Percentiles rank a stretch among this genome's conserved stretches.
These are phyloP conservation scores for Melanotaenia maccullochi DNA, from an alignment of 2,797 vertebrate genomes.

Conservation along the genomic window DNA sequence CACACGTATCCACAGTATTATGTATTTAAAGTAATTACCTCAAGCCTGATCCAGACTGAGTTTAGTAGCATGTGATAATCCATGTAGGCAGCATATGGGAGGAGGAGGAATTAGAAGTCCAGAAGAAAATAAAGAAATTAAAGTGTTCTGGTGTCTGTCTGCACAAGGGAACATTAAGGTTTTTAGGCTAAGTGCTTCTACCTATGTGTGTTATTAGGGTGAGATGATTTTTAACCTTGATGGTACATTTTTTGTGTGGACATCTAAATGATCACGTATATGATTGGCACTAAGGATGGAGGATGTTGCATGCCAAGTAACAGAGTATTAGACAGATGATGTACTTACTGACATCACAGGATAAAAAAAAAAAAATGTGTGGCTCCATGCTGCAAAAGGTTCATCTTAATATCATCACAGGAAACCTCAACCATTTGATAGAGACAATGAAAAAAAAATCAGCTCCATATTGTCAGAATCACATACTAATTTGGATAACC, in stretches of 20 bases:
- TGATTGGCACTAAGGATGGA: constrained; percentile 10
- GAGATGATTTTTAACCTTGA: constrained; percentile 22
- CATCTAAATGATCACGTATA: constrained; percentile 10
- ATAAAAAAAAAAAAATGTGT: constrained; percentile 22
- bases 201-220: neutral
- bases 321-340: constrained; percentile 59
- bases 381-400: constrained; percentile 46
- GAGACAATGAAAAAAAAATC: constrained; percentile 44
- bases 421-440: constrained; percentile 49
- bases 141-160: constrained; percentile 55
- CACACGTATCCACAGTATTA: constrained; percentile 56
- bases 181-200: constrained; percentile 7
- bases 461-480: constrained; percentile 69
- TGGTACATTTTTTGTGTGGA: constrained; percentile 5
- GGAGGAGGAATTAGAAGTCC: constrained; percentile 74
- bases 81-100: constrained; percentile 76
- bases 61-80: constrained; percentile 80
- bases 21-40: constrained; percentile 84
- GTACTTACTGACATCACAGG: constrained; percentile 63
- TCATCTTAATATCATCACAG: constrained; percentile 59
- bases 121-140: constrained; percentile 77
- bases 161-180: constrained; percentile 43
- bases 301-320: constrained; percentile 26
- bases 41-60: constrained; percentile 73
- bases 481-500: constrained; percentile 75